Evolutionary conservation across 2,113 vertebrate genomes (phyloP).

Genomic region (Antechinus stuartii): DNA sequence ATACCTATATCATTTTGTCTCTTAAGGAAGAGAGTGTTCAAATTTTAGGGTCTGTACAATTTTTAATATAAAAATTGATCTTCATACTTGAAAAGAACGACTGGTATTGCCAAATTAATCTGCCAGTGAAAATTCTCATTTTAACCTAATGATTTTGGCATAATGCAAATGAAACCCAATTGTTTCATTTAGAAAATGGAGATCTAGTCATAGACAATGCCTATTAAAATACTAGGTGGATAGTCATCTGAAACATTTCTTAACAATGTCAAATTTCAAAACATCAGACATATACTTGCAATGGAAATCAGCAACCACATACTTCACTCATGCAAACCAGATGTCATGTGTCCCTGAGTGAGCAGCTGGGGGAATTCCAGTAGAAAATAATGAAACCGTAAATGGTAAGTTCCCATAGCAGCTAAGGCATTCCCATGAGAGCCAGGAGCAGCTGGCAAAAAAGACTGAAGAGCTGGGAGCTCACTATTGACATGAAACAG

Average conservation of each 20-base stretch:
- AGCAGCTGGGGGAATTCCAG: conserved; percentile 45
- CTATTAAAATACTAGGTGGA: background rate
- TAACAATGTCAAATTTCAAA: conserved; percentile 52
- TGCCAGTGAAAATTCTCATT: background rate
- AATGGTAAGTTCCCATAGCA: conserved; percentile 40
- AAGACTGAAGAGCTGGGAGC: conserved; percentile 41
- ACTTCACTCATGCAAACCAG: conserved; percentile 39
- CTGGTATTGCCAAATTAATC: background rate
- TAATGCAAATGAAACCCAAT: background rate
- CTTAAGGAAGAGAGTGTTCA: background rate
- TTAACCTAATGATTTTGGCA: background rate
- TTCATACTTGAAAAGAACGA: background rate
- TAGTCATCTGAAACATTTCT: conserved; percentile 14
- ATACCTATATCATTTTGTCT: background rate
- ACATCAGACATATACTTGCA: background rate
- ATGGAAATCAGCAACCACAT: background rate
- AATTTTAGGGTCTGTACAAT: background rate
- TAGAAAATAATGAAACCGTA: background rate
- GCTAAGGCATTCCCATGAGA: background rate
- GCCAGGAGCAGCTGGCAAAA: conserved; percentile 26
- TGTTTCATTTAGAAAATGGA: background rate
- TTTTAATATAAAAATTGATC: background rate
- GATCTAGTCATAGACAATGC: background rate
- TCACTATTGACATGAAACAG: conserved; percentile 45
- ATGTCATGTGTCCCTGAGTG: conserved; percentile 20